Percentiles rank a stretch among this genome's conserved stretches.
Conservation (phyloP, 2,797 vertebrate genomes). For the Poeciliopsis paucimaculata region DNA sequence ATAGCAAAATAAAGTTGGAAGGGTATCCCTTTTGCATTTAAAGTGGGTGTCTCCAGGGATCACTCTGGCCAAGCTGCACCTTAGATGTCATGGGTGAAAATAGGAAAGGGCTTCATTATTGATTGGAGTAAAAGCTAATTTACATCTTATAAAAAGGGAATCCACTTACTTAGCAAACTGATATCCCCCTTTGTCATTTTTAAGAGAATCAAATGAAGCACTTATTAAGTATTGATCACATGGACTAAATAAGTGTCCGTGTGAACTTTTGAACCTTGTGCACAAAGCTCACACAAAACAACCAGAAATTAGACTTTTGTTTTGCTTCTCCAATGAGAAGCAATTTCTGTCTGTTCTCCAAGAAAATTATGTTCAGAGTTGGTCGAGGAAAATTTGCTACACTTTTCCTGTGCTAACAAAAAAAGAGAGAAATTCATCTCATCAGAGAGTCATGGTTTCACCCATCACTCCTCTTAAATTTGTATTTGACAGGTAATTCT, state of each 20-base stretch:
- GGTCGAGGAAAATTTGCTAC: background rate
- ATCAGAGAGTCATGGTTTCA: background rate
- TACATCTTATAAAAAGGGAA: constrained; percentile 32
- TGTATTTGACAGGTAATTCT: background rate
- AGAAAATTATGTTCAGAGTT: background rate
- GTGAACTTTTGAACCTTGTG: background rate
- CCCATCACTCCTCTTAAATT: background rate
- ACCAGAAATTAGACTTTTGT: background rate
- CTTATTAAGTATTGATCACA: constrained; percentile 57
- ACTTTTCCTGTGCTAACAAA: background rate
- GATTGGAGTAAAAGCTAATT: constrained; percentile 49
- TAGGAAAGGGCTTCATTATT: constrained; percentile 30
- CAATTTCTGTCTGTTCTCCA: background rate
- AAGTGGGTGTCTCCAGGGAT: constrained; percentile 40
- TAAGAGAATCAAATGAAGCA: constrained; percentile 30
- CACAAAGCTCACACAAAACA: background rate
- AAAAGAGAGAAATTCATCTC: background rate
- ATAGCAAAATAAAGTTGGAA: constrained; percentile 3
- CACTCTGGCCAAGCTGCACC: constrained; percentile 19
- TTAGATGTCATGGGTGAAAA: constrained; percentile 3
- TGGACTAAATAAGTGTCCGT: constrained; percentile 7
- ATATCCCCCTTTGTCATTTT: constrained; percentile 32
- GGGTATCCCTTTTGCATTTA: constrained; percentile 7
- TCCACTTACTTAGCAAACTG: constrained; percentile 27
- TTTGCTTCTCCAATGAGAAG: background rate